phyloP scores from a whole-genome alignment of 2,797 vertebrate species.

The Discoglossus pictus region DNA sequence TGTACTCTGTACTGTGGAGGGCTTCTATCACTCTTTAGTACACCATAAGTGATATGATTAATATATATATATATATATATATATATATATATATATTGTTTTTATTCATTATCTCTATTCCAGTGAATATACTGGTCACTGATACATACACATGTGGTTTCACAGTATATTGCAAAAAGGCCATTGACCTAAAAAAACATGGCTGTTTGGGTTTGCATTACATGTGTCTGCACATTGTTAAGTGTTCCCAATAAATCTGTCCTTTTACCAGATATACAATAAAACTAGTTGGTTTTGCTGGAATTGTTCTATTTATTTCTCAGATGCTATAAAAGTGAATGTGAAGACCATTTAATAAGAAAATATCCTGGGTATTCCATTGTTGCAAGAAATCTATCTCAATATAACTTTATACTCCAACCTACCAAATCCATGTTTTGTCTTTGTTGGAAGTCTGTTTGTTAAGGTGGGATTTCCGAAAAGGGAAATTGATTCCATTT shows the following conservation, averaged over 20 bases:
- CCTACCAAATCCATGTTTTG: slow-evolving; percentile 4
- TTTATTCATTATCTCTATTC: no score
- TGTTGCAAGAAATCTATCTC: neutral
- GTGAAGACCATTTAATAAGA: neutral
- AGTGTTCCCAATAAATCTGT: slow-evolving; percentile 16
- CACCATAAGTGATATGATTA: no score
- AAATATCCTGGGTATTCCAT: slow-evolving; percentile 14
- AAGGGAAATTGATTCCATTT: slow-evolving; percentile 25
- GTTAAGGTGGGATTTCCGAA: slow-evolving; percentile 30
- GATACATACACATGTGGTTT: no score
- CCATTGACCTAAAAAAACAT: neutral
- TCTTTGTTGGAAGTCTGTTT: slow-evolving; percentile 37
- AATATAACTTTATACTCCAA: neutral
- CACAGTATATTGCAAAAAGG: no score
- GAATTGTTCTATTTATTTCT: no score
- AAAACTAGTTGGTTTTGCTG: neutral
- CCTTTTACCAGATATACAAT: neutral
- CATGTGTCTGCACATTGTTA: neutral
- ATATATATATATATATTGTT: no score
- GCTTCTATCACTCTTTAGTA: no score
- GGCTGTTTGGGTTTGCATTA: neutral
- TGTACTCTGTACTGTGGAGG: no score
- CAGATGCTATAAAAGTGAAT: no score
- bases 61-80: no score
- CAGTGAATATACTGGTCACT: no score